These are phyloP conservation scores for Tinea pellionella DNA, from an alignment of 2,888 invertebrate species.

Conservation along the genomic window DNA sequence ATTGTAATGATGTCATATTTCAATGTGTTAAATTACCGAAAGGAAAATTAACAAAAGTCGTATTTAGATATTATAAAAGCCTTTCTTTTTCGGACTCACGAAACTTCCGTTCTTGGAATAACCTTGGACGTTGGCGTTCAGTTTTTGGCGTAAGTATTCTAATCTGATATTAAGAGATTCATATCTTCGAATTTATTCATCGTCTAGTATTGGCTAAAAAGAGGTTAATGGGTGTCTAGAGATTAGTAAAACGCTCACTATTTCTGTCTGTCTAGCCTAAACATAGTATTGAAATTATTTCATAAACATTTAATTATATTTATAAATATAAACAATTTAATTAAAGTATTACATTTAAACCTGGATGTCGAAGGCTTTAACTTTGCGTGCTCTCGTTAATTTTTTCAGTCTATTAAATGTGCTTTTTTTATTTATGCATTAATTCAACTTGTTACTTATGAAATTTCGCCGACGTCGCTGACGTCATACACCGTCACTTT, in stretches of 20 bases:
- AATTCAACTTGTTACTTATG: too few species aligned
- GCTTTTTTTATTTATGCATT: too few species aligned
- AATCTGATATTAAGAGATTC: slow-evolving; percentile 22
- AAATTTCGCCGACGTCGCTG: too few species aligned
- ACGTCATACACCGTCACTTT: too few species aligned
- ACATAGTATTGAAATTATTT: neutral
- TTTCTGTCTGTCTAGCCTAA: neutral
- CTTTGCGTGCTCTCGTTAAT: too few species aligned
- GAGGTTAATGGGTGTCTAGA: neutral
- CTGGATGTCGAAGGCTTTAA: too few species aligned
- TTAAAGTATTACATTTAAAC: too few species aligned
- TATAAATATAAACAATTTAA: too few species aligned
- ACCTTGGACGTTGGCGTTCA: slow-evolving; percentile 23
- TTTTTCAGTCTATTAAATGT: too few species aligned
- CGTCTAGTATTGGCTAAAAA: neutral
- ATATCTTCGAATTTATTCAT: slow-evolving; percentile 18
- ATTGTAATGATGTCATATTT: slow-evolving; percentile 3
- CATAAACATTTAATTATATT: too few species aligned
- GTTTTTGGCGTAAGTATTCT: slow-evolving; percentile 15
- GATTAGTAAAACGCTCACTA: too few species aligned
- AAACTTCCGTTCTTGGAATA: slow-evolving; percentile 24
- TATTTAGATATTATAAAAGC: neutral
- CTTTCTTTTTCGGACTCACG: slow-evolving; percentile 25
- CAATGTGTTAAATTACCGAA: neutral
- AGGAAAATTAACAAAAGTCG: neutral